These are phyloP conservation scores for Drosophila subobscura DNA, from an alignment of 1,140 invertebrate genomes.

Conservation along the genomic window DNA sequence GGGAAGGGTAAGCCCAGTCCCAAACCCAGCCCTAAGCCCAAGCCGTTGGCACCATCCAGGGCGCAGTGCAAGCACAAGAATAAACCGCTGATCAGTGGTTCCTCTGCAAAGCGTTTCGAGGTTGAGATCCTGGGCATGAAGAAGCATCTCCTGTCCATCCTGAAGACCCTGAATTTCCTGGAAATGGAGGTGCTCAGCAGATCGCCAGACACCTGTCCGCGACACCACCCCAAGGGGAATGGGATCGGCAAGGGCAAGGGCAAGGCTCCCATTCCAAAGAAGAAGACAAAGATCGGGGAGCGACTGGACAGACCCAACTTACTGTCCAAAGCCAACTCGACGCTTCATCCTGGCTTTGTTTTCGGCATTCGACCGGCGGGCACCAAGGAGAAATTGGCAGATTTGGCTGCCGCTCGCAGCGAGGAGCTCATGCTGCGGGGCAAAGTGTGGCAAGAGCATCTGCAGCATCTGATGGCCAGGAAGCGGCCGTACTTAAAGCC, in stretches of 20 bases:
- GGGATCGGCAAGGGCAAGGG: not conserved
- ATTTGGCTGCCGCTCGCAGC: conserved; percentile 15
- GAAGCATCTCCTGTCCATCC: conserved; percentile 27
- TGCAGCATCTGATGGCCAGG: conserved; percentile 4
- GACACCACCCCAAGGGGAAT: not conserved
- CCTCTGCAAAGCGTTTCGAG: conserved; percentile 6
- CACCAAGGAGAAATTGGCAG: conserved; percentile 3
- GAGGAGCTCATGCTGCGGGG: conserved; percentile 52
- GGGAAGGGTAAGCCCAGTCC: not conserved
- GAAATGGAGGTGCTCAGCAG: conserved; percentile 40
- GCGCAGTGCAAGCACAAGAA: not conserved
- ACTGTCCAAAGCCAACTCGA: not conserved
- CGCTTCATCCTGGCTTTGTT: conserved; percentile 17
- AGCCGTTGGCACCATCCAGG: not conserved
- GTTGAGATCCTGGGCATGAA: conserved; percentile 25
- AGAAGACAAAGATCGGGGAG: not conserved
- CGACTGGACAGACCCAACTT: not conserved
- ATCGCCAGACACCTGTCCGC: conserved; percentile 8
- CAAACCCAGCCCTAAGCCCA: no score
- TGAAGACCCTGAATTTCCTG: conserved; percentile 41
- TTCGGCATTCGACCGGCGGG: conserved; percentile 44
- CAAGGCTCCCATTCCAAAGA: not conserved
- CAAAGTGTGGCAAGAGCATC: conserved; percentile 54
- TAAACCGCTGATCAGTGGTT: not conserved
- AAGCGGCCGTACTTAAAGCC: conserved; percentile 3